phyloP scores from a whole-genome alignment of 64 coral and sea anemone genomes.

The Trachythela sp. region DNA sequence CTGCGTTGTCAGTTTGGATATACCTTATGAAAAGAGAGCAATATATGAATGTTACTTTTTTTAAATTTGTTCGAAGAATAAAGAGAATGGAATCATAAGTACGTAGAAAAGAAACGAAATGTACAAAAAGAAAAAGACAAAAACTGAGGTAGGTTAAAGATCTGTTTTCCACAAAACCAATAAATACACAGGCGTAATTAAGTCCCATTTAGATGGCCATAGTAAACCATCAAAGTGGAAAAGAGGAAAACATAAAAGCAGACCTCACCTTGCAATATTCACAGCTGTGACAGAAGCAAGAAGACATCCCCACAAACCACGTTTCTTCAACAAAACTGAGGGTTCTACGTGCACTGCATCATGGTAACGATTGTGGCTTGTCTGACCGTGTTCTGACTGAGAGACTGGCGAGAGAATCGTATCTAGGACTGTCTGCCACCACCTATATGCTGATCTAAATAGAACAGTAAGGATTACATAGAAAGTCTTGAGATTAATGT shows the following conservation, averaged over 20 bases:
- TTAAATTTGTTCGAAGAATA: too few species aligned
- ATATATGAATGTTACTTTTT: neutral
- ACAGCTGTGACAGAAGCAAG: conserved; percentile 69
- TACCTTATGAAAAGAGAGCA: conserved; percentile 45
- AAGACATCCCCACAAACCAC: conserved; percentile 90
- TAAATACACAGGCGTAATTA: too few species aligned
- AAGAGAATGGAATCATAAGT: too few species aligned
- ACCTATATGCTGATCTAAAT: conserved; percentile 65
- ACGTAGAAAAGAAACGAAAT: too few species aligned
- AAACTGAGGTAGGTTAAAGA: neutral
- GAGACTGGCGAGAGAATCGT: conserved; percentile 67
- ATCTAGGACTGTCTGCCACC: conserved; percentile 87
- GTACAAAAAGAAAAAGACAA: neutral
- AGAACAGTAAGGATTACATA: neutral
- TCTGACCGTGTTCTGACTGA: conserved; percentile 56
- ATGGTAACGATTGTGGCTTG: neutral
- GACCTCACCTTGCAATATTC: conserved; percentile 80
- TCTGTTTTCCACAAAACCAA: too few species aligned
- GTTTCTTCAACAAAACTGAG: conserved; percentile 61
- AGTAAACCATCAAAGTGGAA: too few species aligned
- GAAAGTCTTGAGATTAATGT: too few species aligned
- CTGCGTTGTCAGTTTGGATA: conserved; percentile 60
- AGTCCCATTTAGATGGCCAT: too few species aligned
- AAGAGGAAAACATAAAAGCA: too few species aligned
- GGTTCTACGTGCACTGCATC: neutral